Percentiles rank a stretch among this genome's conserved stretches.
These are phyloP conservation scores for Ferrisia virgata DNA, from an alignment of 2,888 invertebrate genomes.

Conservation along the genomic window DNA sequence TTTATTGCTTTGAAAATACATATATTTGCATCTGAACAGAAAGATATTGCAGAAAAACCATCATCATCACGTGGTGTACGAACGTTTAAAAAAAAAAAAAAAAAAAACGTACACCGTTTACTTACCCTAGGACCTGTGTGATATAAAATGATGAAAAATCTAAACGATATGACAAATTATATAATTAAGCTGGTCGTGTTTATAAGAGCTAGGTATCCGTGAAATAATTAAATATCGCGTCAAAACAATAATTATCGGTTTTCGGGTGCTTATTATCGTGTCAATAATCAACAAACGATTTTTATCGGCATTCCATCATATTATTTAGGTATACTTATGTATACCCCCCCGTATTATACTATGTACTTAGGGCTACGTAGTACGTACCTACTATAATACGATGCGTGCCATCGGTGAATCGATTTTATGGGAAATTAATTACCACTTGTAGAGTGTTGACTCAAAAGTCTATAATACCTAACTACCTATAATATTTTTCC, in stretches of 20 bases:
- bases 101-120: too few relatives aligned
- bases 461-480: neutral
- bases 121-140: neutral
- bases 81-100: neutral
- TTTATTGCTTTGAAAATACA: too few relatives aligned
- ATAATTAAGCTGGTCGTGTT: neutral
- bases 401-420: neutral
- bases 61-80: too few relatives aligned
- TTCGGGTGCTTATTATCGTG: slow-evolving; percentile 16
- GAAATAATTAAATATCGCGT: slow-evolving; percentile 28
- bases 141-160: neutral
- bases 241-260: slow-evolving; percentile 24
- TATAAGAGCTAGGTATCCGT: slow-evolving; percentile 1
- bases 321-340: too few relatives aligned
- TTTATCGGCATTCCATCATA: slow-evolving; percentile 25
- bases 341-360: too few relatives aligned
- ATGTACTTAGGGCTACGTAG: too few relatives aligned
- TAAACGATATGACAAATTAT: slow-evolving; percentile 6
- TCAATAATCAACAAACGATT: slow-evolving; percentile 22
- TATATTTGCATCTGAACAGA: too few relatives aligned
- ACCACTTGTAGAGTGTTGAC: slow-evolving; percentile 15
- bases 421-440: slow-evolving; percentile 17
- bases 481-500: neutral
- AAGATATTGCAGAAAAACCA: too few relatives aligned
- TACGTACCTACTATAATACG: neutral